Evolutionary conservation across 2,888 invertebrate genomes (phyloP).

Genomic region (Anthrax anthrax): DNA sequence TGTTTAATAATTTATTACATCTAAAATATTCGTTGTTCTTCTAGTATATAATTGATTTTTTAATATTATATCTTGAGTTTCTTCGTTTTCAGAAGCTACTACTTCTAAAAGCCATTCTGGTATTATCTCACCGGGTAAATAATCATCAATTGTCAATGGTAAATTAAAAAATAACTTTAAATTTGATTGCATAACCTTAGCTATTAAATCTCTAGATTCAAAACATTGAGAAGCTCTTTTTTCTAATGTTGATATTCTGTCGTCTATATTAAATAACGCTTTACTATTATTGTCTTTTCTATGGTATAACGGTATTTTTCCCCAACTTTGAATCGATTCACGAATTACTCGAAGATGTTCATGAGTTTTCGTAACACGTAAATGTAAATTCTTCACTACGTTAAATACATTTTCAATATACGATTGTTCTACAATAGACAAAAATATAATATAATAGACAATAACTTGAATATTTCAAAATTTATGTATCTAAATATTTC

Average conservation of each 20-base stretch:
- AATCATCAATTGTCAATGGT: slow-evolving; percentile 14
- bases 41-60: no score
- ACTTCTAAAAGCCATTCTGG: background rate
- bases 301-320: slow-evolving; percentile 55
- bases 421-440: slow-evolving; percentile 38
- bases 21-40: no score
- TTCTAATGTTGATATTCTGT: slow-evolving; percentile 17
- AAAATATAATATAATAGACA: background rate
- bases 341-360: slow-evolving; percentile 46
- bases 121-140: slow-evolving; percentile 1
- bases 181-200: slow-evolving; percentile 45
- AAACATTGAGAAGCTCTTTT: slow-evolving; percentile 31
- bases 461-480: background rate
- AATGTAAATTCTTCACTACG: slow-evolving; percentile 55
- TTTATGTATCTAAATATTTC: no score
- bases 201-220: slow-evolving; percentile 42
- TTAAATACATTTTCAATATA: slow-evolving; percentile 55
- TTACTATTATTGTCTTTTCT: slow-evolving; percentile 51
- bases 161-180: slow-evolving; percentile 56
- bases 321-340: slow-evolving; percentile 52
- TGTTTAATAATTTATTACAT: no score
- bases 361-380: slow-evolving; percentile 51
- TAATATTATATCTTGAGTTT: no score
- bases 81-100: no score
- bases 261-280: slow-evolving; percentile 38